Conservation (phyloP, 2,113 vertebrate species). For the Cynoglossus semilaevis region DNA sequence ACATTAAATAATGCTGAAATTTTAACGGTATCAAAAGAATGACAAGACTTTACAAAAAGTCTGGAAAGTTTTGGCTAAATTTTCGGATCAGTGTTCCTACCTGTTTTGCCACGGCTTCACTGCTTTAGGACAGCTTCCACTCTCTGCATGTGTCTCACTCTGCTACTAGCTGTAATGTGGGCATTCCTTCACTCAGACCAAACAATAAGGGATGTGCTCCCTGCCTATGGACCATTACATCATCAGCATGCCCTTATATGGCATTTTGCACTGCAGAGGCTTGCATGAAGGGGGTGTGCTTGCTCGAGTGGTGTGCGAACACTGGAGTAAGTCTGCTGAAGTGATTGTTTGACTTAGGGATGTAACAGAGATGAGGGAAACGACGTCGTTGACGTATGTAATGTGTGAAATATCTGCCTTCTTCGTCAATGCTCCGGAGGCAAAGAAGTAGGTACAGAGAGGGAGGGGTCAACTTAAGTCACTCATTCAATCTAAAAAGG, state of each 20-base stretch:
- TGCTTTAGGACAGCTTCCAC: conserved; percentile 40
- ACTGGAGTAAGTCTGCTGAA: conserved; percentile 11
- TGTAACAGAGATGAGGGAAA: conserved; percentile 20
- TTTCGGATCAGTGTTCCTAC: conserved; percentile 47
- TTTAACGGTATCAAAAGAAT: too few species aligned
- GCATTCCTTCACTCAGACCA: conserved; percentile 85
- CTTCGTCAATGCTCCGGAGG: conserved; percentile 54
- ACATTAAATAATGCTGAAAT: too few species aligned
- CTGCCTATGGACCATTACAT: conserved; percentile 92
- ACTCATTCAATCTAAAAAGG: conserved; percentile 31
- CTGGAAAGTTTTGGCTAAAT: conserved; percentile 8
- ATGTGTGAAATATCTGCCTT: conserved; percentile 66
- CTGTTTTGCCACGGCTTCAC: conserved; percentile 59
- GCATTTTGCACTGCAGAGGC: conserved; percentile 79
- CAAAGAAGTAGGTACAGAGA: conserved; percentile 62
- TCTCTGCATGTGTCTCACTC: conserved; percentile 44
- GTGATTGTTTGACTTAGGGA: conserved; percentile 57
- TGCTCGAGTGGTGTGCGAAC: conserved; percentile 22
- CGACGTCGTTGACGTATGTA: conserved; percentile 54
- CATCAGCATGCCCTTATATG: conserved; percentile 92
- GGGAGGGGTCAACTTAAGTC: conserved; percentile 57
- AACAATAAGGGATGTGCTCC: conserved; percentile 92
- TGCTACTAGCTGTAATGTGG: conserved; percentile 75
- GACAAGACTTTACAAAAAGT: too few species aligned
- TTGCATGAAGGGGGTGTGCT: conserved; percentile 69